phyloP scores from a whole-genome alignment of 2,888 invertebrate species.

The Trichogramma evanescens region DNA sequence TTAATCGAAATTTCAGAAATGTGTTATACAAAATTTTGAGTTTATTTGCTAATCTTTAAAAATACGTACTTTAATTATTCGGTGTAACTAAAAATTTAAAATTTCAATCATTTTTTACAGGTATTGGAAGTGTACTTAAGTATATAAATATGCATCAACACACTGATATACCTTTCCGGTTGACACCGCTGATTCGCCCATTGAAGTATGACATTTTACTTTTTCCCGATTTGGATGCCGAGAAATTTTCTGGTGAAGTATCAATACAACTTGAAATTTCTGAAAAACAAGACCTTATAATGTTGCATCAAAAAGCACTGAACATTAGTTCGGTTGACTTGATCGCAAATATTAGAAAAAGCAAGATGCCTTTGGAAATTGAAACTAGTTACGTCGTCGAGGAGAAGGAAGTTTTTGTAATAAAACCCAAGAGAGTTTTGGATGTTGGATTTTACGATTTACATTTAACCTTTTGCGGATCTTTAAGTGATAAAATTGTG shows the following conservation, averaged over 20 bases:
- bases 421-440: conserved; percentile 32
- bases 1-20: neutral
- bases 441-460: conserved; percentile 45
- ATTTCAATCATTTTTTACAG: neutral
- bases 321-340: conserved; percentile 49
- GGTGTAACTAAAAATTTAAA: neutral
- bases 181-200: conserved; percentile 57
- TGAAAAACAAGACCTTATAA: conserved; percentile 46
- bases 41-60: neutral
- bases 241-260: conserved; percentile 55
- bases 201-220: conserved; percentile 59
- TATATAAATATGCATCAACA: neutral
- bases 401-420: conserved; percentile 36
- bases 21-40: neutral
- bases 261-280: conserved; percentile 50
- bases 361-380: conserved; percentile 28
- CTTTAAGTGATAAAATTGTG: conserved; percentile 51
- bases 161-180: conserved; percentile 47
- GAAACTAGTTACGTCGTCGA: conserved; percentile 28
- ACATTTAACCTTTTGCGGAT: conserved; percentile 51
- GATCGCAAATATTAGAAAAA: conserved; percentile 28
- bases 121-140: neutral
- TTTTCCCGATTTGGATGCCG: conserved; percentile 57
- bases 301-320: conserved; percentile 50
- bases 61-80: neutral